Evolutionary conservation across 2,113 vertebrate species (phyloP).

Genomic region (Chamaetylas fuelleborni): DNA sequence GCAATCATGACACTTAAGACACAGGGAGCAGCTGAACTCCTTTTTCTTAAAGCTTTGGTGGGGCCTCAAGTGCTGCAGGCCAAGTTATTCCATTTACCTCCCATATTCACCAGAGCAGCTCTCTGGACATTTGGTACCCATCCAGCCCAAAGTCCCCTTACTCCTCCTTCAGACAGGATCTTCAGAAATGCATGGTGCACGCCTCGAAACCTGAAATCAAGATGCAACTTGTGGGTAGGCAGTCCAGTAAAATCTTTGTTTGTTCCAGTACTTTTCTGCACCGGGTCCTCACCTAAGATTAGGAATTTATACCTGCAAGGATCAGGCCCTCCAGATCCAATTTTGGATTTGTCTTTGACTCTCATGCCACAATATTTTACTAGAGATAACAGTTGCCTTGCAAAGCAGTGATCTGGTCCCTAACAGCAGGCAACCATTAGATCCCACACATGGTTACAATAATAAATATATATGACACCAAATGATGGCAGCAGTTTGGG

Average conservation of each 20-base stretch:
- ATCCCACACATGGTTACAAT: background rate
- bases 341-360: background rate
- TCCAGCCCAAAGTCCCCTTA: constrained; percentile 85
- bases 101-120: constrained; percentile 86
- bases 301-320: background rate
- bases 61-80: background rate
- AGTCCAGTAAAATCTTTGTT: background rate
- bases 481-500: background rate
- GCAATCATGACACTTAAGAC: background rate
- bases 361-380: background rate
- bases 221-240: background rate
- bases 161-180: constrained; percentile 81
- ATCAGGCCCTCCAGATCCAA: background rate
- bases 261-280: background rate
- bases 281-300: background rate
- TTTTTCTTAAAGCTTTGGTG: background rate
- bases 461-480: rapidly evolving
- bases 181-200: constrained; percentile 82
- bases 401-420: background rate
- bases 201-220: constrained; percentile 73
- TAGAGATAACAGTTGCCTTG: rapidly evolving
- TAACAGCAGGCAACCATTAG: background rate
- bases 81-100: constrained; percentile 71
- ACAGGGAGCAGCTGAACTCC: background rate
- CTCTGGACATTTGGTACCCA: constrained; percentile 88